Evolutionary conservation across 2,113 vertebrate genomes (phyloP), one percentile per base, ranked within the genome.

Genomic region (Scartelaos histophorus): DNA sequence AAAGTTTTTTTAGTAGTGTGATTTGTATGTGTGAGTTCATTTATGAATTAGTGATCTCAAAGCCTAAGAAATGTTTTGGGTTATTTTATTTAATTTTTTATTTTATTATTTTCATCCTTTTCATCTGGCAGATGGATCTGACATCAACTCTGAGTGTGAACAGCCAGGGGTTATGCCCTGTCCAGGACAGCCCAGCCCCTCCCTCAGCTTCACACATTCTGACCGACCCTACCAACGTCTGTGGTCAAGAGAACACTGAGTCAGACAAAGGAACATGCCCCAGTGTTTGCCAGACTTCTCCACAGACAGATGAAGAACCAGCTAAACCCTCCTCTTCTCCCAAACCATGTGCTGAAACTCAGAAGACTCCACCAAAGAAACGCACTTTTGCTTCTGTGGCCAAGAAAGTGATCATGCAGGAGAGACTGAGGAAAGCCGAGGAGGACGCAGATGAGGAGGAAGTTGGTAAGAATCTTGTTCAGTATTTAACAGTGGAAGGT

Each of bases 381-480:
- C 82, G 67, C 29, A 87, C 84, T 46, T 93, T 94, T 77, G 87
- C 83, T 17, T 76, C 81, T 16, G 16, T 89, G 62, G 93, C 92
- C 21, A 92, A 91, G 69, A 67, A 34, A 35, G 89, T 94, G 76
- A 90, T 94, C 19, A 81, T 93, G n/a, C 80, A 92, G 72, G 90
- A 91, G 80, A 86, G 90, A 74, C 82, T 92, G 34, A 82, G 82
- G 71, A 92, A 86, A 72, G 83, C 87, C 21, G 90, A 91, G 46
- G 83, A 90, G 58, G 73, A 89, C 17, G 80, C 64, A 29, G 19
- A 78, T 7, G 78, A 74, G 16, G 90, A 92, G 10, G 87, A 93
- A 6, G 82, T 84, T 60, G 93, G 93, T 93, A 74, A 88, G 83
- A 13, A 15, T 1, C 49, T 61, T 7, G 66, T 29, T 10, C 25